A percentile compares a stretch with the other conserved stretches of the same genome.
Conservation (phyloP, 1,140 invertebrate species). For the Wasmannia auropunctata region DNA sequence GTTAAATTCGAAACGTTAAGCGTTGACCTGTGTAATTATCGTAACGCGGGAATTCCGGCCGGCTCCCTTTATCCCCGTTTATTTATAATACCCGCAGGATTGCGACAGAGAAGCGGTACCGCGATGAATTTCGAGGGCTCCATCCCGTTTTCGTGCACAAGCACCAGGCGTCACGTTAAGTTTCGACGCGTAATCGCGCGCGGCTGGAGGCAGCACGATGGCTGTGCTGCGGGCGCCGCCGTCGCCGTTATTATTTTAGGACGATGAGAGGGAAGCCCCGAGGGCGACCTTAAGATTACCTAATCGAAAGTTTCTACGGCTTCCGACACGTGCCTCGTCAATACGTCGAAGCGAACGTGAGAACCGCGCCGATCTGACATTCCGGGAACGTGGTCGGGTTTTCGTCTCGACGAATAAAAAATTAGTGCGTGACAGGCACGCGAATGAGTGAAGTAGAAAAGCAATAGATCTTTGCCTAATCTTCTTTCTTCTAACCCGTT, state of each 20-base stretch:
- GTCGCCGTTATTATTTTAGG: conserved; percentile 73
- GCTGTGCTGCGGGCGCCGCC: conserved; percentile 57
- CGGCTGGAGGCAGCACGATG: neutral
- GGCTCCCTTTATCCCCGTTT: conserved; percentile 78
- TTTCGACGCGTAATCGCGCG: conserved; percentile 33
- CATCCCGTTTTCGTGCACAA: conserved; percentile 31
- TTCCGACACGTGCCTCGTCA: conserved; percentile 68
- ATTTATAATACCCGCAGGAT: conserved; percentile 80
- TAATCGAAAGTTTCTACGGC: conserved; percentile 78
- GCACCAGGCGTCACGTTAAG: conserved; percentile 47
- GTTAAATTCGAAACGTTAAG: conserved; percentile 48
- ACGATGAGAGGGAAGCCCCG: conserved; percentile 71
- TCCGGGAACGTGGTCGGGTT: neutral
- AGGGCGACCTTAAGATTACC: conserved; percentile 74
- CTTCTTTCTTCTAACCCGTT: neutral
- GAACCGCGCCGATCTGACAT: neutral
- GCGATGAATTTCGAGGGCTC: conserved; percentile 73
- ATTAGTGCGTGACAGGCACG: neutral
- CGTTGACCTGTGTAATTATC: conserved; percentile 79
- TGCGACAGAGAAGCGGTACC: conserved; percentile 45
- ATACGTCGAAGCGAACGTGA: conserved; percentile 27
- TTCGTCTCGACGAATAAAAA: conserved; percentile 8
- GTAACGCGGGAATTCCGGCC: conserved; percentile 65
- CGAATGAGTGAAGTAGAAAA: neutral
- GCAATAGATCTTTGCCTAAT: neutral